These are phyloP conservation scores for Pristionchus japonicus DNA, from an alignment of 2,888 invertebrate genomes.

Conservation along the genomic window DNA sequence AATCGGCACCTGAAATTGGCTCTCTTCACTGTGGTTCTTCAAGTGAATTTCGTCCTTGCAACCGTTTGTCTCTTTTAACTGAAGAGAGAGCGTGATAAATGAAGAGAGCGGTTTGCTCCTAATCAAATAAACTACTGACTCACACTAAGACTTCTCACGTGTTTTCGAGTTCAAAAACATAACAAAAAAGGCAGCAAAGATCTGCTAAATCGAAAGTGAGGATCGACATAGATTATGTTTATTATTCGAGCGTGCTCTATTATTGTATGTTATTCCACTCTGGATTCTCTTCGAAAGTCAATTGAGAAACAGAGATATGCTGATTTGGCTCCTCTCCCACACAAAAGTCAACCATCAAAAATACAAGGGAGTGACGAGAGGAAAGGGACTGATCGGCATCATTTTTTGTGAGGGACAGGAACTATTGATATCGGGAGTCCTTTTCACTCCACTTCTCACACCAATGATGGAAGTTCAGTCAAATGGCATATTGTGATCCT, in stretches of 20 bases:
- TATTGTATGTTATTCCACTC: slow-evolving; percentile 7
- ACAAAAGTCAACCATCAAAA: neutral
- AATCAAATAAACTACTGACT: neutral
- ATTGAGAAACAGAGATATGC: neutral
- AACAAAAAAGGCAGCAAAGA: neutral
- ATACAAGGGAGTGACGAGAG: neutral
- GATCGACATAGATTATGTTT: neutral
- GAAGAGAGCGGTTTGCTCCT: neutral
- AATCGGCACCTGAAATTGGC: slow-evolving; percentile 53
- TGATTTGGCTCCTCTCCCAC: neutral
- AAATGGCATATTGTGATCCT: too few relatives aligned
- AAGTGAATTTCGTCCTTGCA: neutral
- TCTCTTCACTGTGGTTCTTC: neutral
- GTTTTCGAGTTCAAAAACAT: neutral
- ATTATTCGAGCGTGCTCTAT: neutral
- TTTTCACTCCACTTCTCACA: too few relatives aligned
- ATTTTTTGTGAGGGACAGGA: neutral
- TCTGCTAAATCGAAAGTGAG: neutral
- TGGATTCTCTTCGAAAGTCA: slow-evolving; percentile 7
- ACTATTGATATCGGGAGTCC: too few relatives aligned
- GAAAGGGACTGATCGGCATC: neutral
- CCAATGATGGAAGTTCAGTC: too few relatives aligned
- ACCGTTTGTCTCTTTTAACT: neutral
- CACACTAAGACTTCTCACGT: neutral
- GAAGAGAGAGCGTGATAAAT: neutral